These are phyloP conservation scores for Parochlus steinenii DNA, from an alignment of 2,888 invertebrate species.

Conservation along the genomic window DNA sequence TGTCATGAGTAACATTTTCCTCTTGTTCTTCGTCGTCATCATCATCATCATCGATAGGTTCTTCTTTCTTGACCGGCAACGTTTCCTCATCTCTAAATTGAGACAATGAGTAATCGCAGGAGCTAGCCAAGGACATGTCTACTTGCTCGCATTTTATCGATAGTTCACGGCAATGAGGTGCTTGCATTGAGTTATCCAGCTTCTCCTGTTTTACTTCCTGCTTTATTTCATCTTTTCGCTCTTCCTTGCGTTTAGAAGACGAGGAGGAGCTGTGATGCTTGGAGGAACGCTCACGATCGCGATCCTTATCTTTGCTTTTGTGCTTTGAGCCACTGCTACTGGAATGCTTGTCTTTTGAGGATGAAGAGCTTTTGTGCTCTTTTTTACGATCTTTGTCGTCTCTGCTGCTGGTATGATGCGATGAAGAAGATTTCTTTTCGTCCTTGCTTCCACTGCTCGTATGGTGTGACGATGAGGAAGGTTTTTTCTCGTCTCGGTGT, in stretches of 20 bases:
- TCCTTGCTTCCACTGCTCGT: conserved; percentile 25
- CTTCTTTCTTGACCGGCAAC: conserved; percentile 34
- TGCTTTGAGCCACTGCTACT: conserved; percentile 27
- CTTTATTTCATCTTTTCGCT: conserved; percentile 22
- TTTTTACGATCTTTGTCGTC: conserved; percentile 32
- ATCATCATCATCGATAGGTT: conserved; percentile 33
- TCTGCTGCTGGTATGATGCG: conserved; percentile 29
- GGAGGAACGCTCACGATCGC: conserved; percentile 20
- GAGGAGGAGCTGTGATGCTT: conserved; percentile 21
- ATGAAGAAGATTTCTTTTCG: conserved; percentile 20
- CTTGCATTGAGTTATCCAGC: conserved; percentile 16
- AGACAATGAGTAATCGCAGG: conserved; percentile 54
- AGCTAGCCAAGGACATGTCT: conserved; percentile 42
- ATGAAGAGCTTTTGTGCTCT: conserved; percentile 30
- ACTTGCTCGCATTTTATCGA: conserved; percentile 23
- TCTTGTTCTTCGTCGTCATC: conserved; percentile 25
- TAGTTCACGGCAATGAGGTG: conserved; percentile 15
- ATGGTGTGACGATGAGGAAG: conserved; percentile 25
- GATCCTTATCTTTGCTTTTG: conserved; percentile 20
- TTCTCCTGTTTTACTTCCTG: conserved; percentile 16
- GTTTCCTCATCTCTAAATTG: conserved; percentile 40
- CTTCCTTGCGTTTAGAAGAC: conserved; percentile 15
- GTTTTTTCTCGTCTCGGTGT: no score
- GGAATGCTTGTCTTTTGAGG: conserved; percentile 30
- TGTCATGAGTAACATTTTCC: conserved; percentile 17